A percentile compares a stretch with the other conserved stretches of the same genome.
These are phyloP conservation scores for Crepidodera aurea DNA, from an alignment of 2,888 invertebrate genomes.

Conservation along the genomic window DNA sequence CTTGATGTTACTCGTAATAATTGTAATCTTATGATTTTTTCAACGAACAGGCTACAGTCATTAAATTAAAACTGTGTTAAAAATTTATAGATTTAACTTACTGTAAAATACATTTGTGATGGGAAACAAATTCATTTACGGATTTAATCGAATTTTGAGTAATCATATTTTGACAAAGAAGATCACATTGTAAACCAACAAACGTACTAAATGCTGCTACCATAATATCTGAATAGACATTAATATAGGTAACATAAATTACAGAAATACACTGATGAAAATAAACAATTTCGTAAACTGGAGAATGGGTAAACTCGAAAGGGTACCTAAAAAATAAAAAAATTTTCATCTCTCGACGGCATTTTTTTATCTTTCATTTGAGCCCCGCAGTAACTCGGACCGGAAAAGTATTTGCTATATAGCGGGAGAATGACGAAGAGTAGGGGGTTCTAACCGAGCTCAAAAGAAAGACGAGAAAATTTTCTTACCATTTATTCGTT, in stretches of 20 bases:
- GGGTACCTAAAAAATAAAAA: slow-evolving; percentile 40
- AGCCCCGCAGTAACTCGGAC: no score
- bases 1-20: no score
- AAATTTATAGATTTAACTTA: slow-evolving; percentile 8
- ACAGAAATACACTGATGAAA: slow-evolving; percentile 36
- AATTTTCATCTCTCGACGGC: no score
- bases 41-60: no score
- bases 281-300: slow-evolving; percentile 35
- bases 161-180: slow-evolving; percentile 35
- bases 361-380: no score
- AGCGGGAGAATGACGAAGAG: no score
- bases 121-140: slow-evolving; percentile 26
- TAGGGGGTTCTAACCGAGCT: no score
- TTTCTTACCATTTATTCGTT: no score
- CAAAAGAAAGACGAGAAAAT: no score
- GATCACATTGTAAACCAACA: slow-evolving; percentile 38
- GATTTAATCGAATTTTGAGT: slow-evolving; percentile 3
- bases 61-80: no score
- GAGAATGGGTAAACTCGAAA: slow-evolving; percentile 22
- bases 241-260: slow-evolving; percentile 26
- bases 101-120: slow-evolving; percentile 38
- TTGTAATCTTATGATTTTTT: no score
- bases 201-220: slow-evolving; percentile 36
- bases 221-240: slow-evolving; percentile 34
- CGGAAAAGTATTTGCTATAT: no score